These are phyloP conservation scores for Alauda arvensis DNA, from an alignment of 2,797 vertebrate genomes.

Conservation along the genomic window DNA sequence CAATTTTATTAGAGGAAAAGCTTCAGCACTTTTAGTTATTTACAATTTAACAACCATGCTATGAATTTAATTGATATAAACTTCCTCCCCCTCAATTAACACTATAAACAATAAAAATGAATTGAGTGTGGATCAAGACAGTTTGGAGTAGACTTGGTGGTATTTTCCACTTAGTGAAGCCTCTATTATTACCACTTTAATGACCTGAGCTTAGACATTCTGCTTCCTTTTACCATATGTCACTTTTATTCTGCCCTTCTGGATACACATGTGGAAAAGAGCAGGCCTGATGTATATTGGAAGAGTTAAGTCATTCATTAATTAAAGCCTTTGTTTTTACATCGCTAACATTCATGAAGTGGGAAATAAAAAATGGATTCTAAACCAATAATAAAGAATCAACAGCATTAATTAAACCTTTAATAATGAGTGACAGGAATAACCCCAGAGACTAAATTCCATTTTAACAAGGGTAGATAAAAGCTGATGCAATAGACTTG, in stretches of 20 bases:
- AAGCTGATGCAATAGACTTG: background rate
- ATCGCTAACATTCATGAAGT: background rate
- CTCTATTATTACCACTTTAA: slow-evolving; percentile 12
- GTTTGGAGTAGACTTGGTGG: background rate
- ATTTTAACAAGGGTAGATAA: background rate
- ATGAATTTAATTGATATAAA: background rate
- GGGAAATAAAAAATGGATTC: background rate
- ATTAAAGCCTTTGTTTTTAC: background rate
- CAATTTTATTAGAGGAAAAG: slow-evolving; percentile 36
- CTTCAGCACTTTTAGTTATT: slow-evolving; percentile 30
- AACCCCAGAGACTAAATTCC: background rate
- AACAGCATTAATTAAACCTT: background rate
- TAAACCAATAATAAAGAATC: slow-evolving; percentile 10
- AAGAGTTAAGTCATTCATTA: slow-evolving; percentile 6
- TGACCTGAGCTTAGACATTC: background rate
- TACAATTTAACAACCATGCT: background rate
- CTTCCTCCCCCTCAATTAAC: background rate
- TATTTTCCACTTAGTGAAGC: slow-evolving; percentile 10
- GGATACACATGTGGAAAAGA: background rate
- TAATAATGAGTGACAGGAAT: background rate
- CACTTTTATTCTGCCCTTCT: background rate
- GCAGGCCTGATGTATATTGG: background rate
- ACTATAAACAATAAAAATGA: slow-evolving; percentile 22
- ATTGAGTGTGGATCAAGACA: slow-evolving; percentile 8
- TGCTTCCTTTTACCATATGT: background rate